Conservation (phyloP, 53 echinoderm and acorn worm species). For the Temnopleurus reevesii region DNA sequence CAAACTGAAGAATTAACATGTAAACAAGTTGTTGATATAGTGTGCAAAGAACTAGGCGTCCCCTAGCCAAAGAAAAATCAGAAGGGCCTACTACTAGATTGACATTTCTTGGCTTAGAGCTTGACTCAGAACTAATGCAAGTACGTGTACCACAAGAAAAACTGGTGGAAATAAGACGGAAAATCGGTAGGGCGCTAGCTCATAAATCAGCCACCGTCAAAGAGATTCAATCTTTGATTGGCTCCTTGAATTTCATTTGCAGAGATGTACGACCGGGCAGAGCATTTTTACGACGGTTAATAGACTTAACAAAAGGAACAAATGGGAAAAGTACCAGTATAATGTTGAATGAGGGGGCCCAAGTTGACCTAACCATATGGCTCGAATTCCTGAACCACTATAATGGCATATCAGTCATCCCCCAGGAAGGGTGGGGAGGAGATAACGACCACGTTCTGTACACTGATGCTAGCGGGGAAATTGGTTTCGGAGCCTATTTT, state of each 20-base stretch:
- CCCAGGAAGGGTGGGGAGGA: constrained; percentile 18
- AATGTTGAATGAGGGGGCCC: constrained; percentile 15
- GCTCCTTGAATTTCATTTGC: constrained; percentile 51
- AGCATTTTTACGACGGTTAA: constrained; percentile 51
- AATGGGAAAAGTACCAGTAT: constrained; percentile 1
- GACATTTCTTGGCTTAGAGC: constrained; percentile 45
- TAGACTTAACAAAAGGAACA: constrained; percentile 36
- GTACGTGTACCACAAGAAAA: constrained; percentile 41
- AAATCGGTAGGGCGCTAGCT: constrained; percentile 5
- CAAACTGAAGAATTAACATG: neutral
- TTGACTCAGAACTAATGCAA: constrained; percentile 12
- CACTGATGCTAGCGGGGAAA: constrained; percentile 52
- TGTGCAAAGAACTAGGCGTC: constrained; percentile 14
- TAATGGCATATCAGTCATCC: constrained; percentile 54
- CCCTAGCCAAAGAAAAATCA: constrained; percentile 53
- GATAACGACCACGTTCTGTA: constrained; percentile 19
- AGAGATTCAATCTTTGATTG: constrained; percentile 53
- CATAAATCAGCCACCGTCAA: constrained; percentile 4
- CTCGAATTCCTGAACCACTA: constrained; percentile 12
- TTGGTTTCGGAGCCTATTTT: constrained; percentile 48
- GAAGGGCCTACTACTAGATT: constrained; percentile 14
- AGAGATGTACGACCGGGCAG: constrained; percentile 51
- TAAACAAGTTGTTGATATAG: neutral
- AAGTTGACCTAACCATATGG: constrained; percentile 34
- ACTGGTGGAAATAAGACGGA: neutral